Base-by-base conservation (phyloP, 2,797 vertebrate genomes). In the Sebastes reedi region DNA sequence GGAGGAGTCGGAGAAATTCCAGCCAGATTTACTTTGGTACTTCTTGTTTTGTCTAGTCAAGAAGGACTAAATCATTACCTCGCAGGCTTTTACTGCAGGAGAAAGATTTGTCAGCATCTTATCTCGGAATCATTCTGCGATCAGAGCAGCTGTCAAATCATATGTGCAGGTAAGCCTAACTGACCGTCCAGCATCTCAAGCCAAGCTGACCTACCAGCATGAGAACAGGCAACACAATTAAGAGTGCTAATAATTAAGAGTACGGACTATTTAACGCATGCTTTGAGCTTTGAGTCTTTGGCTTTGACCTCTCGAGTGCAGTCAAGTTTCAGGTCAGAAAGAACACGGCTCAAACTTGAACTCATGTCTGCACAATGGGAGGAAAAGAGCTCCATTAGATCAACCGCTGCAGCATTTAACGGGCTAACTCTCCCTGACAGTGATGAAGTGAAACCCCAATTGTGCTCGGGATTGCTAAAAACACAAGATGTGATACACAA, bases 321-420 rank as follows among this genome's bases (percentile, higher is more conserved):
- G 92, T 94, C 92, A 94, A 93, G 91, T 93, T 93, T 84, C 67
- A 87, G 93, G 91, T 92, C 84, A 91, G 74, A 81, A 87, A 83
- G 80, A 81, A 89, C 75, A 69, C 18, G 3, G 77, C 83, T 87
- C 73, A 86, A 81, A 89, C 79, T 81, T 80, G 84, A 92, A 89
- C 87, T 86, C 75, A 80, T 71, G 86, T 87, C 89, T 83, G 77
- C 80, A 82, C 72, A 76, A 84, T 85, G 54, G 75, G 61, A 84
- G 79, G 83, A 89, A 85, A 81, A 72, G 66, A 71, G 70, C 82
- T 82, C 83, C 54, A 92, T 94, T 84, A 91, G 87, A 89, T 92
- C 89, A 89, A 76, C 65, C 4, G 8, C 72, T 42, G 76, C 71
- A 80, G 81, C 59, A 67, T 77, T 75, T 78, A 65, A 66, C 66